Conservation (phyloP, 2,113 vertebrate genomes). For the Cheilinus undulatus region DNA sequence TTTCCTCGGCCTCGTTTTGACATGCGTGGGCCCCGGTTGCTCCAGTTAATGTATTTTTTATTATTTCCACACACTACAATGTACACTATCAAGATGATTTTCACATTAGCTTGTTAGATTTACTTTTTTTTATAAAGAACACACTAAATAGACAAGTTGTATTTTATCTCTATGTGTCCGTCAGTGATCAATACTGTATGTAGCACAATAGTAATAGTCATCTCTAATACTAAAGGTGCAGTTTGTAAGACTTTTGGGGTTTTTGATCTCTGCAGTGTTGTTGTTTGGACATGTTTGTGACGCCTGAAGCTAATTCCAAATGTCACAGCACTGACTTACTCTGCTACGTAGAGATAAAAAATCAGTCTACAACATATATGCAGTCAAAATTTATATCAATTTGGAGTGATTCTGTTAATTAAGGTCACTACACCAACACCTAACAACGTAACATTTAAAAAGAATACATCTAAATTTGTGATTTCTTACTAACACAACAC, state of each 20-base stretch:
- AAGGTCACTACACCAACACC: too few relatives aligned
- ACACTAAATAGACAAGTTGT: slow-evolving; percentile 64
- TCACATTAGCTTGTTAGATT: slow-evolving; percentile 64
- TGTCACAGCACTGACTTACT: slow-evolving; percentile 11
- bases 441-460: too few relatives aligned
- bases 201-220: slow-evolving; percentile 76
- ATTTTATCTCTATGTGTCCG: slow-evolving; percentile 64
- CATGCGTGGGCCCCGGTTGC: slow-evolving; percentile 27
- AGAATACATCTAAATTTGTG: too few relatives aligned
- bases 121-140: slow-evolving; percentile 70
- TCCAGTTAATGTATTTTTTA: slow-evolving; percentile 69
- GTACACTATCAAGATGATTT: slow-evolving; percentile 62
- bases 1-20: slow-evolving; percentile 37
- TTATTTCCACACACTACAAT: slow-evolving; percentile 63
- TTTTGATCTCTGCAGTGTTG: slow-evolving; percentile 27
- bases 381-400: neutral
- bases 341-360: neutral
- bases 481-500: too few relatives aligned
- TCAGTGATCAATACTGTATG: slow-evolving; percentile 75
- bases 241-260: slow-evolving; percentile 59
- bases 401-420: neutral
- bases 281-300: slow-evolving; percentile 20
- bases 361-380: neutral
- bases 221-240: slow-evolving; percentile 61
- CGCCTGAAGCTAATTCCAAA: neutral